phyloP scores from a whole-genome alignment of 2,888 invertebrate genomes.

The Antheraea assamensis region DNA sequence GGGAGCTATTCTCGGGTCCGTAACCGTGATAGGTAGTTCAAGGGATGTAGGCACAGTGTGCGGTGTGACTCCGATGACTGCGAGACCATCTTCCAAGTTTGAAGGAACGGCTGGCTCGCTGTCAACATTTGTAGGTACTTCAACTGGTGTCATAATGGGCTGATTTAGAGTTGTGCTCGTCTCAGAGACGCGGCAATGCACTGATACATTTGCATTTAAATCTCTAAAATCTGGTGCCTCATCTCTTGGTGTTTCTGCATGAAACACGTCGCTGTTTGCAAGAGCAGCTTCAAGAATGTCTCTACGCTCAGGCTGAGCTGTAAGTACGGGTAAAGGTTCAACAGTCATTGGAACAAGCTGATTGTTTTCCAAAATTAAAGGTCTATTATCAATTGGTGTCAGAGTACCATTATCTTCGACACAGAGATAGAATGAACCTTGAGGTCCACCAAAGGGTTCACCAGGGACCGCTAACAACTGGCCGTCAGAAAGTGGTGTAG shows the following conservation, averaged over 20 bases:
- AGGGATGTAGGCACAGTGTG: conserved; percentile 85
- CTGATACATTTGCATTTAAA: conserved; percentile 80
- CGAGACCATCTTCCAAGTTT: conserved; percentile 80
- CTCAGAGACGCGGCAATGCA: conserved; percentile 86
- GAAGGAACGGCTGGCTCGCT: conserved; percentile 56
- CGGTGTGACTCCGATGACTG: conserved; percentile 82
- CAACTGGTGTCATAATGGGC: conserved; percentile 92
- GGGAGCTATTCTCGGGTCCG: conserved; percentile 87
- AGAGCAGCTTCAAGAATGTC: conserved; percentile 89
- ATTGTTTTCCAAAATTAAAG: conserved; percentile 80
- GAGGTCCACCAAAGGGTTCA: conserved; percentile 87
- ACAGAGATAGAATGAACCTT: conserved; percentile 88
- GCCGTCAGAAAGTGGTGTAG: conserved; percentile 76
- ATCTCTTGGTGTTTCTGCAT: conserved; percentile 74
- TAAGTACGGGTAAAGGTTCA: conserved; percentile 53
- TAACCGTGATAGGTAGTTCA: conserved; percentile 89
- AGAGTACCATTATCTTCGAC: conserved; percentile 87
- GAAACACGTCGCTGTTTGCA: conserved; percentile 88
- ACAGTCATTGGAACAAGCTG: conserved; percentile 72
- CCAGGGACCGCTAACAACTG: conserved; percentile 88
- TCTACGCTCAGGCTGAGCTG: conserved; percentile 77
- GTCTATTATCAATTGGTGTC: conserved; percentile 87
- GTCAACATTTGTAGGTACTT: conserved; percentile 84
- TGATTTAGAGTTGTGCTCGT: conserved; percentile 89
- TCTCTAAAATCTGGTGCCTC: conserved; percentile 84